Conservation (phyloP, 2,888 invertebrate species). For the Aporophyla nigra region DNA sequence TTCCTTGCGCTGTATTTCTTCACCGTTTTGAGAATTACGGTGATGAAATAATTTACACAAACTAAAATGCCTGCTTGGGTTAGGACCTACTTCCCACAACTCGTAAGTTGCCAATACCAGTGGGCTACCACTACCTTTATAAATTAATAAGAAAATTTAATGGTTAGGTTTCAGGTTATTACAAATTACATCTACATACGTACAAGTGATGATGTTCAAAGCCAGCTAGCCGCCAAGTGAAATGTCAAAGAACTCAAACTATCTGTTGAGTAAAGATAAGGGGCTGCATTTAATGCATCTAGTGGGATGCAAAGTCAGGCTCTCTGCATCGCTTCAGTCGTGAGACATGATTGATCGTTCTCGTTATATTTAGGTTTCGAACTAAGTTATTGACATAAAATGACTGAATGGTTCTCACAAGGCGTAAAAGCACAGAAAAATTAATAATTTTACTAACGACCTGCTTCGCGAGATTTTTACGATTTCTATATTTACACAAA, state of each 20-base stretch:
- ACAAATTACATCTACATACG: background rate
- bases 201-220: background rate
- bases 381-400: conserved; percentile 3
- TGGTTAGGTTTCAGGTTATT: background rate
- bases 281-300: conserved; percentile 29
- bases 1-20: too few relatives aligned
- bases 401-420: background rate
- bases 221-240: background rate
- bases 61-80: background rate
- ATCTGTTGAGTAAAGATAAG: conserved; percentile 45
- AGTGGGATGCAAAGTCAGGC: conserved; percentile 41
- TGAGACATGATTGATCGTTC: conserved; percentile 35
- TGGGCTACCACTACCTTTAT: too few relatives aligned
- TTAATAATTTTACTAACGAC: too few relatives aligned
- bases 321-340: background rate
- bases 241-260: conserved; percentile 30
- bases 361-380: conserved; percentile 7
- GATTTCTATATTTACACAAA: too few relatives aligned
- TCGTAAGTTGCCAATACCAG: background rate
- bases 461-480: too few relatives aligned
- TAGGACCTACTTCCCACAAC: background rate
- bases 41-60: too few relatives aligned
- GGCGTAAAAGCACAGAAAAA: too few relatives aligned
- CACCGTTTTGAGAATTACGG: too few relatives aligned
- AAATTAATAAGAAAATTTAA: background rate